Evolutionary conservation across 2,113 vertebrate genomes (phyloP).

Genomic region (Plecturocebus donacophilus): DNA sequence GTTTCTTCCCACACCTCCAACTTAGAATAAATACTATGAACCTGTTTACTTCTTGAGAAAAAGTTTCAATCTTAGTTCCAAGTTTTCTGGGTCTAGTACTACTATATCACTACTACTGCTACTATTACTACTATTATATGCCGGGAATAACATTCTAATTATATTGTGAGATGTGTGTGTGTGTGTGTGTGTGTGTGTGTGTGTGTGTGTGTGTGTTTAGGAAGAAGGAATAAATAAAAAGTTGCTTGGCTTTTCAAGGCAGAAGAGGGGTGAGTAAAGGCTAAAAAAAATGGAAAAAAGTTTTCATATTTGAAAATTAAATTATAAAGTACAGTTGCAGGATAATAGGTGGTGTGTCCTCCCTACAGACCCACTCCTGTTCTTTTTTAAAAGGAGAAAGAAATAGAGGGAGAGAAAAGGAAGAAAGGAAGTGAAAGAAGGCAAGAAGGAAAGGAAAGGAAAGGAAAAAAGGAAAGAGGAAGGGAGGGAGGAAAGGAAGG

Average conservation of each 20-base stretch:
- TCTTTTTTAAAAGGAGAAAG: not conserved
- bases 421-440: fast-evolving
- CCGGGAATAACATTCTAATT: slow-evolving; percentile 2
- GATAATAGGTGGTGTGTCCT: not conserved
- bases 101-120: not conserved
- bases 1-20: not conserved
- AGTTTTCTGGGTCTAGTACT: not conserved
- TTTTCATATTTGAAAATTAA: slow-evolving; percentile 7
- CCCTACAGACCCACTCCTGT: not conserved
- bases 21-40: not conserved
- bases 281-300: not conserved
- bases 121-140: not conserved
- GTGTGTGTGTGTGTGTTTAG: not conserved
- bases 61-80: not conserved
- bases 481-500: fast-evolving
- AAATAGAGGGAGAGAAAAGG: not conserved
- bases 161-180: not conserved
- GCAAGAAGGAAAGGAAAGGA: fast-evolving
- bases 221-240: slow-evolving; percentile 16
- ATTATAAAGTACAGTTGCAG: not conserved
- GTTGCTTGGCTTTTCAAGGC: slow-evolving; percentile 27
- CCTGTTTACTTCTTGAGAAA: not conserved
- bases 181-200: not conserved
- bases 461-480: fast-evolving
- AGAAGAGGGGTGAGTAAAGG: not conserved